These are phyloP conservation scores for Dusona sp. DNA, from an alignment of 2,888 invertebrate species.

Conservation along the genomic window DNA sequence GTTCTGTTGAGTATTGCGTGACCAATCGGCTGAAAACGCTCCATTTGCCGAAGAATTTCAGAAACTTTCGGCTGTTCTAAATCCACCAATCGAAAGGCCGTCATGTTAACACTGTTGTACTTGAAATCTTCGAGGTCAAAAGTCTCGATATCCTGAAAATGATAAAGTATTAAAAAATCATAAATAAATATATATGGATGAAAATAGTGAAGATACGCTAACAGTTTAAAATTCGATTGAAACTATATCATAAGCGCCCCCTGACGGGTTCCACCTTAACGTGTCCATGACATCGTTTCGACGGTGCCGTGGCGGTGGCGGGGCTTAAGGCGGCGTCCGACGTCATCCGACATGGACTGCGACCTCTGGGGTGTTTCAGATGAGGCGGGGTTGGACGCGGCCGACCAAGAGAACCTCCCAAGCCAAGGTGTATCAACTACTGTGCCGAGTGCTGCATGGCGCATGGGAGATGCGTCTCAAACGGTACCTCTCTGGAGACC, in stretches of 20 bases:
- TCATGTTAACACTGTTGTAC: conserved; percentile 97
- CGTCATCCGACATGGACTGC: no score
- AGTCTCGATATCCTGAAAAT: conserved; percentile 91
- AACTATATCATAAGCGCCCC: neutral
- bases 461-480: no score
- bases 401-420: no score
- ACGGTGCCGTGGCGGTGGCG: no score
- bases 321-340: no score
- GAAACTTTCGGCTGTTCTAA: conserved; percentile 91
- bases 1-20: conserved; percentile 90
- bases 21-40: conserved; percentile 94
- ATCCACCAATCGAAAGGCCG: conserved; percentile 96
- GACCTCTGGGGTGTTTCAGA: no score
- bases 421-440: no score
- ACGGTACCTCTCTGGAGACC: no score
- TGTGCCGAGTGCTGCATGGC: no score
- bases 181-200: neutral
- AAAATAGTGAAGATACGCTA: neutral
- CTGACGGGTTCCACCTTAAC: no score
- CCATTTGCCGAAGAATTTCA: conserved; percentile 93
- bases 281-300: no score
- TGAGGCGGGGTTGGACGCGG: no score
- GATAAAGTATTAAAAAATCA: neutral
- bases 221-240: neutral
- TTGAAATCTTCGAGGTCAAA: conserved; percentile 96